Conservation (phyloP, 2,888 invertebrate genomes). For the Tetranychus truncatus region DNA sequence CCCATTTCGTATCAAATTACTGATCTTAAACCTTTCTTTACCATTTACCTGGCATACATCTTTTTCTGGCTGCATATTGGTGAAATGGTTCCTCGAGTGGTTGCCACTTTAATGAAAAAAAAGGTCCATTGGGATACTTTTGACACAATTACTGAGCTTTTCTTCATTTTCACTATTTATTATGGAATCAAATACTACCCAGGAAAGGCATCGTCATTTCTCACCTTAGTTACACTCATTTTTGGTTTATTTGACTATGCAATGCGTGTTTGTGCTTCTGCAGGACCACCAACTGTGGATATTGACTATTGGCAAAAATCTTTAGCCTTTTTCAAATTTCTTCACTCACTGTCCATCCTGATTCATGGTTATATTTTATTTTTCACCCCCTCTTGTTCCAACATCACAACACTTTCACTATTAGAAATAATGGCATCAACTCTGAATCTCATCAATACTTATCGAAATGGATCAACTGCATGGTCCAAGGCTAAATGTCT, state of each 20-base stretch:
- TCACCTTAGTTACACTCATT: neutral
- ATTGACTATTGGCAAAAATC: neutral
- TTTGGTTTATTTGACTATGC: neutral
- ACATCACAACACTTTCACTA: neutral
- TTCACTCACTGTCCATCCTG: neutral
- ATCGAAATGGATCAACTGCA: neutral
- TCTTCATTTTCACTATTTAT: neutral
- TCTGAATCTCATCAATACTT: neutral
- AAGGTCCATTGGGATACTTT: neutral
- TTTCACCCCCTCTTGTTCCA: neutral
- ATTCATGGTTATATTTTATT: neutral
- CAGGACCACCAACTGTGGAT: neutral
- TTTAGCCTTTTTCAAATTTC: neutral
- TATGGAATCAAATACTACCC: neutral
- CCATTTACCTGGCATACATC: neutral
- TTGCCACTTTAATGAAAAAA: neutral
- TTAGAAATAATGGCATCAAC: neutral
- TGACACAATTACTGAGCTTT: neutral
- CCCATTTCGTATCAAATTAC: neutral
- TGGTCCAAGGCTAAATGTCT: neutral
- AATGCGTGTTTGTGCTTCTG: neutral
- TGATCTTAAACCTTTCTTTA: neutral
- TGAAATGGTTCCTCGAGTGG: neutral
- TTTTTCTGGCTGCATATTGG: neutral
- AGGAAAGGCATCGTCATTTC: neutral